Evolutionary conservation across 2,113 vertebrate species (phyloP), one percentile per base, ranked within the genome.

Genomic region (Podarcis muralis): DNA sequence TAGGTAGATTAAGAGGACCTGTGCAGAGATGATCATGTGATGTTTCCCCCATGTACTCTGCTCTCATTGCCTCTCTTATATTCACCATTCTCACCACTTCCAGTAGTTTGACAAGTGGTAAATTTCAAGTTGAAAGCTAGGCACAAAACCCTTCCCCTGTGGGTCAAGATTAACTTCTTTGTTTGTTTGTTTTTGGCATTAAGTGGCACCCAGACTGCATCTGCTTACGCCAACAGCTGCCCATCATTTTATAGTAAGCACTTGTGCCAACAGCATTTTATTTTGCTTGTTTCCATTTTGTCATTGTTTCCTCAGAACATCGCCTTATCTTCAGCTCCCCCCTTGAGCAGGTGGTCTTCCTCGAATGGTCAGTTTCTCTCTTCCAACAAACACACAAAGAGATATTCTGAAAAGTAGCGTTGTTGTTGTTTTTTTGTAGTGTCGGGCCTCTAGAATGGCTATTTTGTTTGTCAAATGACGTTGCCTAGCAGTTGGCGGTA

Each of bases 331-430:
- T 32, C 22, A 7, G 13, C 6, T 18, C 5, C 23, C 37, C 32
- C 48, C 71, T 89, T 8, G 81, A 72, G 74, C 6, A 87, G 92
- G 81, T 3, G 75, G 0, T 76, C 27, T 75, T 57, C 59, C 88
- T 30, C 91, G 57, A 85, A 76, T 79, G 83, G 84, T 89, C 88
- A 69, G 74, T 37, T 40, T 35, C 25, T 66, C 16, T 35, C 27
- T 74, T 59, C 25, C 68, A 32, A 2, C 48, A 82, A 83, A 16
- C 11, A 43, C 48, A 43, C 20, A 40, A 16, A 62, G 25, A 16
- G 48, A 18, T 30, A n/a, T 30, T 27, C 23, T 53, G 32, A 22
- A 22, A 81, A 71, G 32, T 37, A 12, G 27, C n/a, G 11, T 6
- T 37, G 27, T 37, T n/a, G 11, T 6, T 37, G 27, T 37, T 72